Evolutionary conservation across 2,888 invertebrate genomes (phyloP), one percentile per base, ranked within the genome.

Genomic region (Chamaedrilus cognettii): DNA sequence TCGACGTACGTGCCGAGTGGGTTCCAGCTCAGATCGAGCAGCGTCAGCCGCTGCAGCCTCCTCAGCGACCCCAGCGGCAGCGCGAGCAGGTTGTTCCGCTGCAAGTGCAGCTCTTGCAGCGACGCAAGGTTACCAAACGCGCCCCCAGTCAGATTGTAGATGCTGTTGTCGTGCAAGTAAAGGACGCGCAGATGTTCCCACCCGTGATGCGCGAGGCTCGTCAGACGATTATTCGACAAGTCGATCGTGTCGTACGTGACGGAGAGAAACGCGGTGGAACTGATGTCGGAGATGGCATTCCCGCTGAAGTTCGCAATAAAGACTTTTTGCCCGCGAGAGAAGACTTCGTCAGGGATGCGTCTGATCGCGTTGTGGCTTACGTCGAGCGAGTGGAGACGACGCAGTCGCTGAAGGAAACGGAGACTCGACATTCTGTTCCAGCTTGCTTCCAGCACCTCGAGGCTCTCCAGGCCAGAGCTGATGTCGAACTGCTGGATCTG

Each of bases 201-300:
- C 30, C 79, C 78, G 42, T 70, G 74, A 71, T 76, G 72, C 28
- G 70, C 66, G 0, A 81, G 63, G n/a, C 52, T 57, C 3, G 60
- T 70, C 3, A 82, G 63, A 23, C 70, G 66, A 67, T 82, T 81
- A 35, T 74, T 62, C 0, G 80, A 79, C 31, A 82, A 68, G 63
- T 82, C 79, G 30, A 81, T 68, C 26, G 72, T 30, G 7, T 74
- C 70, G 2, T 78, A 77, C 15, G 76, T 70, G 23, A 75, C 68
- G n/a, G 74, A 76, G 19, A 73, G 68, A 69, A 82, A 81, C 2
- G 78, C 73, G 7, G 70, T 72, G 52, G 74, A 73, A 65, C 76
- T 72, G 0, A 80, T 60, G 23, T 60, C 69, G 1, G 63, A 57
- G 33, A 82, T 78, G 26, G 68, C 69, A 70, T 82, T 82, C 31